These are phyloP conservation scores for Chaetops frenatus DNA, from an alignment of 2,113 vertebrate species.

Conservation along the genomic window DNA sequence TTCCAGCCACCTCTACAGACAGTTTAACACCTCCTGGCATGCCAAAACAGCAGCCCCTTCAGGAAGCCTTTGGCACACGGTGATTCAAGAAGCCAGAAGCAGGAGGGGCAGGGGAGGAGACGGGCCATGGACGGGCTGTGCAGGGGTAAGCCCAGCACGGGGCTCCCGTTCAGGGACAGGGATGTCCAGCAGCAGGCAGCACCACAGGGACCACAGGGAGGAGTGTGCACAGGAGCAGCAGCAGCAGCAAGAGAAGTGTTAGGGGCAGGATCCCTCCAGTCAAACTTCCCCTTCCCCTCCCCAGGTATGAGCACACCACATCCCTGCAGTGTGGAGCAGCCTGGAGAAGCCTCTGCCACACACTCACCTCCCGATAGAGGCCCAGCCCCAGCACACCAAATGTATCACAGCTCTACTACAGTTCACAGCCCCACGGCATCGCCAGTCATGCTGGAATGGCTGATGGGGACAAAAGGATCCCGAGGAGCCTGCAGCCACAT, in stretches of 20 bases:
- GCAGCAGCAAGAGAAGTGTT: neutral
- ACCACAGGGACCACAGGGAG: neutral
- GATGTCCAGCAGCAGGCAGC: neutral
- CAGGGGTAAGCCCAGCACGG: accelerated
- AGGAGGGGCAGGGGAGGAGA: neutral
- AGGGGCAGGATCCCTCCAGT: neutral
- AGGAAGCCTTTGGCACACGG: accelerated
- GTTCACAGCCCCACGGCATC: neutral
- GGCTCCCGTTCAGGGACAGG: neutral
- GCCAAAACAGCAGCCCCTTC: neutral
- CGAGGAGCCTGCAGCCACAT: neutral
- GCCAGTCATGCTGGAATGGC: accelerated
- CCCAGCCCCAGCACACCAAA: neutral
- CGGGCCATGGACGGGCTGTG: accelerated
- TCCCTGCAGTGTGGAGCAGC: accelerated
- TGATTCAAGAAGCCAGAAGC: neutral
- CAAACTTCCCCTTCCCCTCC: neutral
- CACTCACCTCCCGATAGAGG: accelerated
- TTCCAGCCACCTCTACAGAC: neutral
- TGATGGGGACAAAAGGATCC: neutral
- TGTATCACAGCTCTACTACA: neutral
- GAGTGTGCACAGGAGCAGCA: neutral
- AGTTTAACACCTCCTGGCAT: accelerated
- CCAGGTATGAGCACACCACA: accelerated
- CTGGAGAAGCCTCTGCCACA: neutral